Conservation (phyloP, 2,888 invertebrate species). For the Plagodis dolabraria region DNA sequence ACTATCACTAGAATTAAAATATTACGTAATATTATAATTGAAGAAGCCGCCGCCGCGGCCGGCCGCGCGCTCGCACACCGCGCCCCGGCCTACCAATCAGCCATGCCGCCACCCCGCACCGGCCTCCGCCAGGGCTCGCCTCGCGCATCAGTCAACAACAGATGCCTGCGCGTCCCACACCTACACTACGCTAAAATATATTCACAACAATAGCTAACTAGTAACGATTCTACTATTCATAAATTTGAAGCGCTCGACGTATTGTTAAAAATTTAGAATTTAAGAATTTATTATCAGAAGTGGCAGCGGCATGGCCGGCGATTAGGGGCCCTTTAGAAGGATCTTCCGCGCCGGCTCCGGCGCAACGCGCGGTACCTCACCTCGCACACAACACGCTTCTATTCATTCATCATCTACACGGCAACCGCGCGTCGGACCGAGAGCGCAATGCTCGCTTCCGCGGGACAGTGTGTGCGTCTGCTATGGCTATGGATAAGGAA, state of each 20-base stretch:
- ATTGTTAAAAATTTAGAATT: slow-evolving; percentile 70
- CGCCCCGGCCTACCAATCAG: slow-evolving; percentile 25
- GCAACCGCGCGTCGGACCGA: slow-evolving; percentile 35
- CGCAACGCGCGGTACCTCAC: slow-evolving; percentile 9
- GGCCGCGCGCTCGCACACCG: slow-evolving; percentile 31
- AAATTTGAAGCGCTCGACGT: slow-evolving; percentile 75
- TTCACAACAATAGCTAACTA: slow-evolving; percentile 77
- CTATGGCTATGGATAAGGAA: slow-evolving; percentile 32
- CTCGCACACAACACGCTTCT: slow-evolving; percentile 5
- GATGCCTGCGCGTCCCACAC: slow-evolving; percentile 16
- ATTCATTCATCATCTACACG: slow-evolving; percentile 15
- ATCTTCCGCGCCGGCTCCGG: neutral
- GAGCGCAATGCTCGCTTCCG: slow-evolving; percentile 34
- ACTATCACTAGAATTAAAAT: slow-evolving; percentile 52
- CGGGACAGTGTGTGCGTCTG: slow-evolving; percentile 35
- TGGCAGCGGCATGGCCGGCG: slow-evolving; percentile 38
- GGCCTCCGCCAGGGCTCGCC: slow-evolving; percentile 29
- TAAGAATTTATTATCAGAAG: slow-evolving; percentile 57
- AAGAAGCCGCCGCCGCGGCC: slow-evolving; percentile 47
- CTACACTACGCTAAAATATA: slow-evolving; percentile 57
- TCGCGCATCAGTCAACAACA: slow-evolving; percentile 30
- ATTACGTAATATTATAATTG: slow-evolving; percentile 52
- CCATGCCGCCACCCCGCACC: slow-evolving; percentile 37
- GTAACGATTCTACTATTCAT: slow-evolving; percentile 72
- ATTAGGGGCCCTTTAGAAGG: slow-evolving; percentile 30